These are phyloP conservation scores for Tetragnatha montana DNA, from an alignment of 2,888 invertebrate genomes.

Conservation along the genomic window DNA sequence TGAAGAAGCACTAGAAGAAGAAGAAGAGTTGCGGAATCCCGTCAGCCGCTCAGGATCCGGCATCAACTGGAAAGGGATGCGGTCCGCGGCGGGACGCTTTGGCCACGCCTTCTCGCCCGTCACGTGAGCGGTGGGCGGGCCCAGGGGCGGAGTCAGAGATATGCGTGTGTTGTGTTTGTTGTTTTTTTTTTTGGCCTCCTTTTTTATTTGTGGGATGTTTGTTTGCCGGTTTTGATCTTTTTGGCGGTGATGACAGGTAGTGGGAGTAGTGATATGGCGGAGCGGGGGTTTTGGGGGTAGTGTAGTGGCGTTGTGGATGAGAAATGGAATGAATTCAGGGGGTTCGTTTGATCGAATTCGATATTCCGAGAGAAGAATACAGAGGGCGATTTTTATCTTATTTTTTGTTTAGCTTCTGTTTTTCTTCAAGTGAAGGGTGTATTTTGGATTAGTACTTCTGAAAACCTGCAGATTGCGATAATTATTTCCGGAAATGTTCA, in stretches of 20 bases:
- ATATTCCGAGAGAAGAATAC: no score
- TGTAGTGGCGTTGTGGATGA: no score
- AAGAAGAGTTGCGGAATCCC: slow-evolving; percentile 8
- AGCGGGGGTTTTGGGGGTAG: background rate
- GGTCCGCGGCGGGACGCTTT: slow-evolving; percentile 27
- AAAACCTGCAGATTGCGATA: no score
- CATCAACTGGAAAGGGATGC: slow-evolving; percentile 10
- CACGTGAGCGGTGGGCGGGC: slow-evolving; percentile 1
- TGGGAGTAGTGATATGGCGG: slow-evolving; percentile 20
- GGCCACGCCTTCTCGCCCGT: slow-evolving; percentile 25
- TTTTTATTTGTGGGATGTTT: slow-evolving; percentile 30
- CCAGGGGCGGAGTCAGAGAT: slow-evolving; percentile 30
- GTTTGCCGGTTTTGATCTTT: slow-evolving; percentile 47
- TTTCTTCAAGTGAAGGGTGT: no score
- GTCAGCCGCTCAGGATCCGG: slow-evolving; percentile 17
- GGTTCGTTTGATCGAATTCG: no score
- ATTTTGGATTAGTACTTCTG: no score
- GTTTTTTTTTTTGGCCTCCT: slow-evolving; percentile 13
- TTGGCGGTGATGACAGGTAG: slow-evolving; percentile 61
- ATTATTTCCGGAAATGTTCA: no score
- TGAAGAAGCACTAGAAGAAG: background rate
- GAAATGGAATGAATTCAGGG: no score
- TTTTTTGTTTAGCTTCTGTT: no score
- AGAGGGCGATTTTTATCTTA: no score
- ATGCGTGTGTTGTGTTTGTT: slow-evolving; percentile 7